Conservation (phyloP, 2,797 vertebrate species). For the Tapera naevia region DNA sequence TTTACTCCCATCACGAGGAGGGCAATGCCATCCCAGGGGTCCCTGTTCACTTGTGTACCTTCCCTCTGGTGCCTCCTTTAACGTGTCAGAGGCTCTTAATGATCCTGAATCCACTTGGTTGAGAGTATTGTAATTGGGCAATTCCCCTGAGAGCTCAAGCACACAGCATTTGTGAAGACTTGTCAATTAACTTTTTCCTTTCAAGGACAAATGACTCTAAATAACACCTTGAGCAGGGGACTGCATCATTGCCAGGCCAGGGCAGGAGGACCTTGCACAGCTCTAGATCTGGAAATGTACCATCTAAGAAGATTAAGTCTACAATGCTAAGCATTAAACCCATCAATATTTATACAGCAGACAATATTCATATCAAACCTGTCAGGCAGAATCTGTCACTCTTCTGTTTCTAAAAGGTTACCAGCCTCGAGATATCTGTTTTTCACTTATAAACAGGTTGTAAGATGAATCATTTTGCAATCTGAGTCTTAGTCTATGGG, state of each 20-base stretch:
- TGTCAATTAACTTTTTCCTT: slow-evolving; percentile 14
- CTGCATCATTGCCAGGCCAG: accelerated
- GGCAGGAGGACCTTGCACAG: not conserved
- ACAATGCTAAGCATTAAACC: not conserved
- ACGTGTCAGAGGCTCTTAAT: not conserved
- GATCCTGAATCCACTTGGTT: not conserved
- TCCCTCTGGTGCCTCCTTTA: not conserved
- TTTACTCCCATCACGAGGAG: accelerated
- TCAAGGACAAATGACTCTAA: slow-evolving; percentile 10
- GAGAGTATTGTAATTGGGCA: not conserved
- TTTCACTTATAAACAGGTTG: not conserved
- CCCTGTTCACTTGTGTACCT: not conserved
- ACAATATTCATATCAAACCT: slow-evolving; percentile 5
- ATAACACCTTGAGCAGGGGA: not conserved
- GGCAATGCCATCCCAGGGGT: accelerated
- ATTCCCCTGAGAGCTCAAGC: not conserved
- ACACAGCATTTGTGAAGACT: not conserved
- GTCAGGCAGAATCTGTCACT: not conserved
- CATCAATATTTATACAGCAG: slow-evolving; percentile 20
- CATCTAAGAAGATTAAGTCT: slow-evolving; percentile 31
- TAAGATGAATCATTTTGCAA: not conserved
- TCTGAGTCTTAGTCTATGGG: not conserved
- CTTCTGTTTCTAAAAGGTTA: slow-evolving; percentile 9
- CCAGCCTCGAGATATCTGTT: not conserved
- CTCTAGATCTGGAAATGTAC: not conserved